These are phyloP conservation scores for Rhinichthys osculus DNA, from an alignment of 2,797 vertebrate species.

Conservation along the genomic window DNA sequence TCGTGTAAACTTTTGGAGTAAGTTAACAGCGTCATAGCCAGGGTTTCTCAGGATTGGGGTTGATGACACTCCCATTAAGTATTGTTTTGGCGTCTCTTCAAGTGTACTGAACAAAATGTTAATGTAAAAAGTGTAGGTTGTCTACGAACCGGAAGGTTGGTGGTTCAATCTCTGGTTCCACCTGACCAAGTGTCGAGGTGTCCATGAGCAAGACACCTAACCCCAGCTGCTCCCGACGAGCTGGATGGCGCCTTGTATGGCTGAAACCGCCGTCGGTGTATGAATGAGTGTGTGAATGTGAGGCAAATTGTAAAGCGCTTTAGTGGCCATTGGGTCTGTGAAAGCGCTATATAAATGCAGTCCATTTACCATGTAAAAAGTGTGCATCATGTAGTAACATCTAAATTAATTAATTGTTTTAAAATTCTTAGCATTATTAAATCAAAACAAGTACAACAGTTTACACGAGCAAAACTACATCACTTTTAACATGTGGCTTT, in stretches of 20 bases:
- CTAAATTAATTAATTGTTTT: background rate
- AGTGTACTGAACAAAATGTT: background rate
- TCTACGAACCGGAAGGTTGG: too few relatives aligned
- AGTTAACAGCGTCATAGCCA: background rate
- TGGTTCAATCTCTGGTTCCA: too few relatives aligned
- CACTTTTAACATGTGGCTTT: background rate
- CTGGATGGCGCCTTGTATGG: too few relatives aligned
- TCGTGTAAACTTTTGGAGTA: background rate
- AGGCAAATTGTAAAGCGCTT: too few relatives aligned
- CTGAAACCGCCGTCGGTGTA: too few relatives aligned
- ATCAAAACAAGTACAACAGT: background rate
- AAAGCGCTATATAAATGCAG: too few relatives aligned
- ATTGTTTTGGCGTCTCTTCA: background rate
- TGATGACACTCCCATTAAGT: background rate
- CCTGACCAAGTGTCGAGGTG: too few relatives aligned
- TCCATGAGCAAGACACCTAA: too few relatives aligned
- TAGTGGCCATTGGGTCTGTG: too few relatives aligned
- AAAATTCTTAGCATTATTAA: background rate
- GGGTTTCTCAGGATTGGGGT: background rate
- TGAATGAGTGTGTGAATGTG: too few relatives aligned
- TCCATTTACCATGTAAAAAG: background rate
- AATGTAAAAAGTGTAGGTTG: too few relatives aligned
- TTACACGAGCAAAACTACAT: background rate
- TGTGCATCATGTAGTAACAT: background rate
- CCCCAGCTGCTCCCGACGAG: too few relatives aligned